Conservation (phyloP, 2,888 invertebrate genomes). For the Aquatica leii region DNA sequence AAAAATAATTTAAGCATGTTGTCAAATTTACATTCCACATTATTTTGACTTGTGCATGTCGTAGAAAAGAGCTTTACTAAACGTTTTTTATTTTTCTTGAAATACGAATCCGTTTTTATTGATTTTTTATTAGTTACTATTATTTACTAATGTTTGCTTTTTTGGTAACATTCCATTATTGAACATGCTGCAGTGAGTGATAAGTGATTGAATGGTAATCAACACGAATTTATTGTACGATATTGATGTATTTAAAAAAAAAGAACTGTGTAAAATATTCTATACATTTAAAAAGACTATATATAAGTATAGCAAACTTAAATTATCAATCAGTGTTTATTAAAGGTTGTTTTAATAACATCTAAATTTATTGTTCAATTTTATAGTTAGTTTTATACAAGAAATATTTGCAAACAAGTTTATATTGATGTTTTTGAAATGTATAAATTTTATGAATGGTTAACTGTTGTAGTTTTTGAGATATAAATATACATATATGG, state of each 20-base stretch:
- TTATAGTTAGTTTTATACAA: no score
- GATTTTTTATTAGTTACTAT: conserved; percentile 26
- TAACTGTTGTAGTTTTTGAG: no score
- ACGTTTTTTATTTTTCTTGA: not conserved
- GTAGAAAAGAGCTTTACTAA: not conserved
- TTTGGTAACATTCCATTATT: conserved; percentile 5
- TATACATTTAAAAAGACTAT: not conserved
- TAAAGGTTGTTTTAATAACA: no score
- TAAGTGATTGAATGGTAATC: conserved; percentile 5
- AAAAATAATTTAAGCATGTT: not conserved
- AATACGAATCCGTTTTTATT: conserved; percentile 32
- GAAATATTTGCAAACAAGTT: no score
- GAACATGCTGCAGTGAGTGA: not conserved
- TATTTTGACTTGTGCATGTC: conserved; percentile 20
- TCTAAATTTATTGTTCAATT: no score
- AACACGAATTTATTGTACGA: conserved; percentile 2
- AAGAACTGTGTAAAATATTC: conserved; percentile 1
- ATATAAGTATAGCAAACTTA: conserved; percentile 7
- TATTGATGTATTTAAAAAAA: conserved; percentile 1
- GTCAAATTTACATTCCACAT: conserved; percentile 26
- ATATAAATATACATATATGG: no score
- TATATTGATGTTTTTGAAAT: no score
- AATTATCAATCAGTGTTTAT: conserved; percentile 4
- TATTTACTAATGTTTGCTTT: conserved; percentile 11
- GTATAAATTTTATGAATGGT: no score